Evolutionary conservation across 2,113 vertebrate species (phyloP).

Genomic region (Hyaena hyaena): DNA sequence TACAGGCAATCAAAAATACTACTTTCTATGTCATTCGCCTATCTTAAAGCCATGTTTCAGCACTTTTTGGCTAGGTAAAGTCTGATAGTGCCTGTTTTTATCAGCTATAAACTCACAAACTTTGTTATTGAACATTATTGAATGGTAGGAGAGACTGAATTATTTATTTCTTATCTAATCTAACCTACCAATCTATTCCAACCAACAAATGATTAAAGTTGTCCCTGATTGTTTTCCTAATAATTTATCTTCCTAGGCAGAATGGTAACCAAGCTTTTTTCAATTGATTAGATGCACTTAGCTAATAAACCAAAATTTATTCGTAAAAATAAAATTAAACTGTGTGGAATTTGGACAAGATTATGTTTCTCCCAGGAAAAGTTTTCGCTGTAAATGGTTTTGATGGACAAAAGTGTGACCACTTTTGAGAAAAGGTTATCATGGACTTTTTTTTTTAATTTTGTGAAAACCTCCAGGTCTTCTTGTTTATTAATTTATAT

Average conservation of each 20-base stretch:
- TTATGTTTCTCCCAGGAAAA: slow-evolving; percentile 28
- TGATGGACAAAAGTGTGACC: slow-evolving; percentile 48
- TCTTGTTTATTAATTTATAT: slow-evolving; percentile 74
- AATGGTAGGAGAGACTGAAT: slow-evolving; percentile 51
- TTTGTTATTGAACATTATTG: slow-evolving; percentile 60
- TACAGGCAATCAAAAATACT: slow-evolving; percentile 51
- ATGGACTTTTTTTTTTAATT: background rate
- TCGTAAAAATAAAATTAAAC: slow-evolving; percentile 53
- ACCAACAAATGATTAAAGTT: slow-evolving; percentile 43
- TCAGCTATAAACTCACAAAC: slow-evolving; percentile 35
- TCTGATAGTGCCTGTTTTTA: slow-evolving; percentile 55
- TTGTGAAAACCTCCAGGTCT: slow-evolving; percentile 50
- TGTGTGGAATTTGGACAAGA: slow-evolving; percentile 70
- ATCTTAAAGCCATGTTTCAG: slow-evolving; percentile 68
- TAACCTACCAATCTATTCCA: background rate
- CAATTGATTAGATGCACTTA: slow-evolving; percentile 72
- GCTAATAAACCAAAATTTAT: slow-evolving; percentile 70
- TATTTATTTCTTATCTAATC: slow-evolving; percentile 58
- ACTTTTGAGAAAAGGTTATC: slow-evolving; percentile 39
- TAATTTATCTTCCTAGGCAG: slow-evolving; percentile 38
- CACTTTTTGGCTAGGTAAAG: slow-evolving; percentile 58
- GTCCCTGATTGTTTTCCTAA: slow-evolving; percentile 57
- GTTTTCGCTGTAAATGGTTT: slow-evolving; percentile 64
- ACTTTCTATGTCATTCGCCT: slow-evolving; percentile 48
- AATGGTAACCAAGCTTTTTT: slow-evolving; percentile 63